Evolutionary conservation across 2,797 vertebrate species (phyloP).

Genomic region (Knipowitschia caucasica): DNA sequence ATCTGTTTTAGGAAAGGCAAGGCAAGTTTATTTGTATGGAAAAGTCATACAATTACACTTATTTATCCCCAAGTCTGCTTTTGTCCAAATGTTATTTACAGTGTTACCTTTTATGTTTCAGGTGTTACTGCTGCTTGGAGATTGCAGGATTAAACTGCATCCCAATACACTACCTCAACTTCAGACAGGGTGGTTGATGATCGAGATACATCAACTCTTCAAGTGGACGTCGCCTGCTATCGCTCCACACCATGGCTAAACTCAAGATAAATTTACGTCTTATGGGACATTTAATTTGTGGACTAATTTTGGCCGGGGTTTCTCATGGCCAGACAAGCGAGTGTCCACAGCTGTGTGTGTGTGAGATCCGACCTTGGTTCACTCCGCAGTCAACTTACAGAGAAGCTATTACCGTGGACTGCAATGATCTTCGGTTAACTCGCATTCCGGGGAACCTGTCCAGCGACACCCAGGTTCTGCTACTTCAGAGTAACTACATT

Average conservation of each 20-base stretch:
- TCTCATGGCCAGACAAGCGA: conserved; percentile 60
- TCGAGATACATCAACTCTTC: conserved; percentile 51
- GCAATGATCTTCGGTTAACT: conserved; percentile 93
- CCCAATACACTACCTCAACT: conserved; percentile 40
- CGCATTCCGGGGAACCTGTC: conserved; percentile 92
- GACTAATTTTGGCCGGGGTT: conserved; percentile 75
- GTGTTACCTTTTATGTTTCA: conserved; percentile 62
- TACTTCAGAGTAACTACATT: conserved; percentile 96
- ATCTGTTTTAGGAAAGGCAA: too few relatives aligned
- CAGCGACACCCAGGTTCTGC: conserved; percentile 91
- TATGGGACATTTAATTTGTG: conserved; percentile 70
- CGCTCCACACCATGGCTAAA: conserved; percentile 80
- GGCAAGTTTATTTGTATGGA: too few relatives aligned
- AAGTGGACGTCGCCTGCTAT: conserved; percentile 50
- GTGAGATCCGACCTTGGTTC: conserved; percentile 97
- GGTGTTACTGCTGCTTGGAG: conserved; percentile 56
- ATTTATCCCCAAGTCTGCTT: too few relatives aligned
- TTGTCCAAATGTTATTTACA: conserved; percentile 26
- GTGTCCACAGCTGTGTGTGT: conserved; percentile 94
- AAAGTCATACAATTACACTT: too few relatives aligned
- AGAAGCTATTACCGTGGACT: conserved; percentile 95
- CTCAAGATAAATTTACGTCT: conserved; percentile 49
- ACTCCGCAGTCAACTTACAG: conserved; percentile 97
- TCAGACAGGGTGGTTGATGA: conserved; percentile 67
- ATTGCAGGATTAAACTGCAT: conserved; percentile 37